phyloP scores from a whole-genome alignment of 2,888 invertebrate genomes.

The Thereva unica region DNA sequence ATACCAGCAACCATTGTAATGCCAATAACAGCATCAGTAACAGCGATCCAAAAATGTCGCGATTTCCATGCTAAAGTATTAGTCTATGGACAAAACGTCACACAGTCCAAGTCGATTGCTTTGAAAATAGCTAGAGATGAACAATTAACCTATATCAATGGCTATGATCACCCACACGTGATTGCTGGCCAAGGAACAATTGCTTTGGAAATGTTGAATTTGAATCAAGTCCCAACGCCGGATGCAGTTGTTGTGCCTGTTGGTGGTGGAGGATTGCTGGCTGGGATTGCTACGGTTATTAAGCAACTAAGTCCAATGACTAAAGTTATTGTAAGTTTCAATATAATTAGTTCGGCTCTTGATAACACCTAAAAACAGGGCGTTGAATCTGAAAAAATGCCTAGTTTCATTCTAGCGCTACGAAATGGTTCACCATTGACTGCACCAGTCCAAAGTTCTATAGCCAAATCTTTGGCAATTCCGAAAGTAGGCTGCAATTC shows the following conservation, averaged over 20 bases:
- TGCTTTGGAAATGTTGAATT: slow-evolving; percentile 76
- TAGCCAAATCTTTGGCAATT: slow-evolving; percentile 89
- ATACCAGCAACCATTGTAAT: slow-evolving; percentile 87
- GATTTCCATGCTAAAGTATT: slow-evolving; percentile 85
- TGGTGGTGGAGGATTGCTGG: slow-evolving; percentile 87
- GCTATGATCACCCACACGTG: slow-evolving; percentile 94
- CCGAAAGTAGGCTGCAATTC: slow-evolving; percentile 87
- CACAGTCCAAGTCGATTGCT: slow-evolving; percentile 80
- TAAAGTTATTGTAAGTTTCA: slow-evolving; percentile 76
- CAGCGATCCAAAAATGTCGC: slow-evolving; percentile 90
- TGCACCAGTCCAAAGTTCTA: slow-evolving; percentile 70
- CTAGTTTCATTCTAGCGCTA: slow-evolving; percentile 79
- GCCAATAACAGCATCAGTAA: slow-evolving; percentile 92
- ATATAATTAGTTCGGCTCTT: background rate
- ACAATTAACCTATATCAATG: slow-evolving; percentile 82
- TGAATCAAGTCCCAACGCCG: slow-evolving; percentile 84
- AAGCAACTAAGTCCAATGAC: slow-evolving; percentile 83
- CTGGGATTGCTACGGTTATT: slow-evolving; percentile 86
- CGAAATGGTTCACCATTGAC: slow-evolving; percentile 69
- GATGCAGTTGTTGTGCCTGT: slow-evolving; percentile 93
- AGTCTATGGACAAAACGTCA: slow-evolving; percentile 74
- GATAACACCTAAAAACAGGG: slow-evolving; percentile 63
- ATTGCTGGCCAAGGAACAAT: slow-evolving; percentile 95
- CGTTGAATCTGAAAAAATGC: slow-evolving; percentile 89
- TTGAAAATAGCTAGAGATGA: slow-evolving; percentile 73